phyloP scores from a whole-genome alignment of 2,797 vertebrate species.

The Ctenopoma multispine region DNA sequence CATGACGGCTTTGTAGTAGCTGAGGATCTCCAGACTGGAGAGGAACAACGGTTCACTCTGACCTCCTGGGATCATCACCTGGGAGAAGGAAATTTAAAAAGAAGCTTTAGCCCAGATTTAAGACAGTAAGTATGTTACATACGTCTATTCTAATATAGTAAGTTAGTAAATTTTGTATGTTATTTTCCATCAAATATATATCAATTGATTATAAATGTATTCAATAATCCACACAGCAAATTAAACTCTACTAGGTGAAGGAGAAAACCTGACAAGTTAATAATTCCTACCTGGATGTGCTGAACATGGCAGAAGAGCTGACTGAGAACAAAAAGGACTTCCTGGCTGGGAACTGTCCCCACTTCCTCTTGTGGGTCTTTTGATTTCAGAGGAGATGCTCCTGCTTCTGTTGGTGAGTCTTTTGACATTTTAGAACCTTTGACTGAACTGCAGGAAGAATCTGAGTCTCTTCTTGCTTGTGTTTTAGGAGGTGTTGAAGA shows the following conservation, averaged over 20 bases:
- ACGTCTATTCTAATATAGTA: not conserved
- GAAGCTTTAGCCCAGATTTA: not conserved
- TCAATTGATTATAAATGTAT: too few species aligned
- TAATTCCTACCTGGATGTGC: conserved; percentile 87
- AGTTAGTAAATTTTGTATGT: too few species aligned
- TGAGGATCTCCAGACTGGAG: conserved; percentile 91
- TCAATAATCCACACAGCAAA: too few species aligned
- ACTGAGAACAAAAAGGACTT: conserved; percentile 90
- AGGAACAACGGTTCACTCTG: conserved; percentile 87
- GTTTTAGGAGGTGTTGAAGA: conserved; percentile 18
- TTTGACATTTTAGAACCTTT: conserved; percentile 3
- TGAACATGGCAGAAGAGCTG: conserved; percentile 95
- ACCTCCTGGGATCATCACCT: conserved; percentile 89
- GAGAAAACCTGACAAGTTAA: not conserved
- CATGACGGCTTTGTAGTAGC: conserved; percentile 86
- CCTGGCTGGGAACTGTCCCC: conserved; percentile 73
- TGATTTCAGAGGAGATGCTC: not conserved
- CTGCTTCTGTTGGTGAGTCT: conserved; percentile 17
- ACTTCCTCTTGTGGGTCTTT: conserved; percentile 14
- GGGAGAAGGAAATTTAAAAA: not conserved
- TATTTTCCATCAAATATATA: too few species aligned
- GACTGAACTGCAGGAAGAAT: not conserved
- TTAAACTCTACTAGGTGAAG: too few species aligned
- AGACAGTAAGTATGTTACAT: not conserved
- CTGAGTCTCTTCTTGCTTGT: not conserved